A percentile compares a stretch with the other conserved stretches of the same genome.
These are phyloP conservation scores for Loriculus beryllinus DNA, from an alignment of 2,797 vertebrate genomes.

Conservation along the genomic window DNA sequence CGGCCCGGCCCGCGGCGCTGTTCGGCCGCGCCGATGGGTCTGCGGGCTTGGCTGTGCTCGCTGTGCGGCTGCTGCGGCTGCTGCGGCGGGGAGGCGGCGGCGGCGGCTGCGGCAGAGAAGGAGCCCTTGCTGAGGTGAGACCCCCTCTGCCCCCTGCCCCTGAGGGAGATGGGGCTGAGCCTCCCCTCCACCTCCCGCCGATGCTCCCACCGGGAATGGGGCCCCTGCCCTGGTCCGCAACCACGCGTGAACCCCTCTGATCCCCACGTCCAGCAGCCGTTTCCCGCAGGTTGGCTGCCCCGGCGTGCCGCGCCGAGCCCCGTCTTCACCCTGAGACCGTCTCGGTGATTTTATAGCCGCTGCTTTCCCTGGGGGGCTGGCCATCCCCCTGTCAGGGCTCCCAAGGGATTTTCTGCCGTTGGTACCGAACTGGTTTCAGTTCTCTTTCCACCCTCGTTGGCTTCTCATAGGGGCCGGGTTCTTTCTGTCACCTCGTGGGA, in stretches of 20 bases:
- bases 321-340: fast-evolving
- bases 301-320: background rate
- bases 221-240: background rate
- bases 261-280: background rate
- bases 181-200: background rate
- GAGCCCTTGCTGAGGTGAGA: constrained; percentile 56
- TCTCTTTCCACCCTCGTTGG: background rate
- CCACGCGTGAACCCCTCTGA: background rate
- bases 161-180: background rate
- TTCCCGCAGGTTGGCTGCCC: background rate
- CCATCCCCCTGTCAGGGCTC: background rate
- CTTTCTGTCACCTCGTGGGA: fast-evolving
- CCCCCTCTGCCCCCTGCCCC: too few species aligned
- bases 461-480: fast-evolving
- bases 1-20: background rate
- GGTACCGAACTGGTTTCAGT: background rate
- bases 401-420: background rate
- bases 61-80: constrained; percentile 1
- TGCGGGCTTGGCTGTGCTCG: constrained; percentile 19
- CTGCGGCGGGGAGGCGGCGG: background rate
- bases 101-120: constrained; percentile 1
- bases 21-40: background rate
- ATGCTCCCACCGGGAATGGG: background rate
- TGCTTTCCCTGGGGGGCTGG: background rate
- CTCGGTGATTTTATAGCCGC: background rate